phyloP scores from a whole-genome alignment of 2,797 vertebrate genomes.

The Diceros bicornis region DNA sequence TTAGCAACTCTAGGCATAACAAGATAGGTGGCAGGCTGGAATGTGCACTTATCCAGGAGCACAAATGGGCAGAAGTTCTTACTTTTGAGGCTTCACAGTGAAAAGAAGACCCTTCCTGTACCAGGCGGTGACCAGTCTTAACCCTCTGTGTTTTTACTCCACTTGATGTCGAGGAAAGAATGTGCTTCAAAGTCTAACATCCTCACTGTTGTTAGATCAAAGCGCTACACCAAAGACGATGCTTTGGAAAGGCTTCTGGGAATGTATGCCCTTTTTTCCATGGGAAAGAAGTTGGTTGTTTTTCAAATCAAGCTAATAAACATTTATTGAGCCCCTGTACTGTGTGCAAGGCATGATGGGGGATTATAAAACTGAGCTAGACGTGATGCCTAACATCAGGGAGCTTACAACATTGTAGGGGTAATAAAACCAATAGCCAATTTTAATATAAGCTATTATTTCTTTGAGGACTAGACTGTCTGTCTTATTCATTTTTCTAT shows the following conservation, averaged over 20 bases:
- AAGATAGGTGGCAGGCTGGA: not conserved
- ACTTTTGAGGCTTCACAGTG: not conserved
- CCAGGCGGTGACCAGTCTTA: not conserved
- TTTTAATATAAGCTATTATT: constrained; percentile 46
- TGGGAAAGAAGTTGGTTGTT: constrained; percentile 8
- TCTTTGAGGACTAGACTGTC: not conserved
- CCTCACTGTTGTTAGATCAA: constrained; percentile 59
- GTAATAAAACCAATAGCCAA: constrained; percentile 32
- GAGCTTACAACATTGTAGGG: not conserved
- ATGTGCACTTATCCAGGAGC: not conserved
- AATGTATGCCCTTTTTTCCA: not conserved
- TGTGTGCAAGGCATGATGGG: not conserved
- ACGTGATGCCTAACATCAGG: not conserved
- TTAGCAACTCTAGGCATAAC: not conserved
- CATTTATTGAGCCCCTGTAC: constrained; percentile 12
- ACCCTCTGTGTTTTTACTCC: constrained; percentile 14
- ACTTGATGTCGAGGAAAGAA: constrained; percentile 27
- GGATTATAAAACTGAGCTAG: constrained; percentile 39
- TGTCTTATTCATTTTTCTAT: not conserved
- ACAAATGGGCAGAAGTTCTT: constrained; percentile 37
- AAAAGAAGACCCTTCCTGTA: constrained; percentile 32
- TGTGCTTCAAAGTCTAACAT: constrained; percentile 66
- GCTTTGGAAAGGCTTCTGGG: constrained; percentile 45
- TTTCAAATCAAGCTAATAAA: constrained; percentile 60
- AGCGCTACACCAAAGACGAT: constrained; percentile 22